phyloP scores from a whole-genome alignment of 2,113 vertebrate species.

The Indicator maculatus region DNA sequence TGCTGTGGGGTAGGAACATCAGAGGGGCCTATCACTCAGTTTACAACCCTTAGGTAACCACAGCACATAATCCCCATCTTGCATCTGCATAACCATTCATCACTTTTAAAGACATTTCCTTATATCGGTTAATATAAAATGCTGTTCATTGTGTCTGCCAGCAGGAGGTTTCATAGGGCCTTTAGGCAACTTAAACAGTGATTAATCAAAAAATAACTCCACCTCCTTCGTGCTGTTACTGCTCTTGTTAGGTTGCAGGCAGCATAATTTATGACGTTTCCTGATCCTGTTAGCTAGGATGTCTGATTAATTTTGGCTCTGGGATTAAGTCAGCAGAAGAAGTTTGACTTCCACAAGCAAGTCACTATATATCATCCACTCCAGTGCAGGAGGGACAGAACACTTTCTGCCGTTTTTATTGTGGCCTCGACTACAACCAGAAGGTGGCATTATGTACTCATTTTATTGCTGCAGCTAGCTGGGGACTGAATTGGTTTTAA shows the following conservation, averaged over 20 bases:
- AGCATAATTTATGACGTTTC: slow-evolving; percentile 68
- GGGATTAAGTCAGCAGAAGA: slow-evolving; percentile 76
- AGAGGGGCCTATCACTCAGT: rapidly evolving
- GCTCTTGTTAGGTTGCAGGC: slow-evolving; percentile 62
- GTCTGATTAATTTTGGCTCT: slow-evolving; percentile 75
- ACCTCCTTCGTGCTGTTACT: slow-evolving; percentile 66
- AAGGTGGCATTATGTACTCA: slow-evolving; percentile 68
- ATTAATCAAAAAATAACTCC: slow-evolving; percentile 71
- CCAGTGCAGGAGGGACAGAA: neutral
- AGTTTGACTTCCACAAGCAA: slow-evolving; percentile 70
- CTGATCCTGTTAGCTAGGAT: slow-evolving; percentile 70
- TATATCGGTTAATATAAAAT: slow-evolving; percentile 66
- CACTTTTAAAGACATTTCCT: slow-evolving; percentile 55
- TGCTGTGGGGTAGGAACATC: neutral
- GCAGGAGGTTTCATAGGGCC: slow-evolving; percentile 71
- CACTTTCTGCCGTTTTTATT: neutral
- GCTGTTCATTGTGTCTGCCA: slow-evolving; percentile 66
- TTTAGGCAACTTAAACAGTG: slow-evolving; percentile 73
- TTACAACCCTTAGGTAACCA: neutral
- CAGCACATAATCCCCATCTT: slow-evolving; percentile 9
- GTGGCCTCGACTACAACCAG: slow-evolving; percentile 41
- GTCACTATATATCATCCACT: slow-evolving; percentile 64
- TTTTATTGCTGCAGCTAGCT: slow-evolving; percentile 6
- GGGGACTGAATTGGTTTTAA: neutral
- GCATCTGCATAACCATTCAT: slow-evolving; percentile 46